These are phyloP conservation scores for Lepidocyrtinus sp. DNA, from an alignment of 2,888 invertebrate genomes.

Conservation along the genomic window DNA sequence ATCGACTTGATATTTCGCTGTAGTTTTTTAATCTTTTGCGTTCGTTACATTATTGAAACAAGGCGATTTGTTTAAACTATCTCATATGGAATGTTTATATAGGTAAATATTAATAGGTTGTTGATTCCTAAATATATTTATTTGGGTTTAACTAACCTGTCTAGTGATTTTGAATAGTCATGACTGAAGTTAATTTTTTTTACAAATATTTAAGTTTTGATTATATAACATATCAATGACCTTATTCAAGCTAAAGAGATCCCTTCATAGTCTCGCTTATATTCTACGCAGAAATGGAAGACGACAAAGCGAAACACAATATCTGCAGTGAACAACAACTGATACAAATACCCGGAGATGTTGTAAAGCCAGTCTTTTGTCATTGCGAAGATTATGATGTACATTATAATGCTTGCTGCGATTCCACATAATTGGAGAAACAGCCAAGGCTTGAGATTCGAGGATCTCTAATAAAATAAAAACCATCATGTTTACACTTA, in stretches of 20 bases:
- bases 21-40: conserved; percentile 49
- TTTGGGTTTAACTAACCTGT: too few species aligned
- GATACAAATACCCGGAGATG: conserved; percentile 37
- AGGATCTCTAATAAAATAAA: conserved; percentile 17
- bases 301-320: conserved; percentile 47
- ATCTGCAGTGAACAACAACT: conserved; percentile 44
- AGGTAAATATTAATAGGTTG: too few species aligned
- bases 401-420: conserved; percentile 43
- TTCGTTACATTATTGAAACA: conserved; percentile 31
- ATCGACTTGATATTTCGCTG: conserved; percentile 48
- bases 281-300: conserved; percentile 45
- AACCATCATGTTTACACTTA: too few species aligned
- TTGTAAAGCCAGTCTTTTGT: conserved; percentile 41
- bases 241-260: conserved; percentile 51
- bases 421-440: conserved; percentile 39
- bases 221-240: too few species aligned
- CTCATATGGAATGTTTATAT: neutral
- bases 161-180: too few species aligned
- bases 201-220: too few species aligned
- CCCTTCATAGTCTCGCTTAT: conserved; percentile 40
- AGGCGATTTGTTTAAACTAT: conserved; percentile 23
- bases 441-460: conserved; percentile 44
- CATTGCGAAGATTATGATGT: conserved; percentile 49
- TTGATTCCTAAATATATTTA: too few species aligned
- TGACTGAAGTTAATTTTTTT: too few species aligned